Evolutionary conservation across 1,140 invertebrate genomes (phyloP).

Genomic region (Harlomillsia oculata): DNA sequence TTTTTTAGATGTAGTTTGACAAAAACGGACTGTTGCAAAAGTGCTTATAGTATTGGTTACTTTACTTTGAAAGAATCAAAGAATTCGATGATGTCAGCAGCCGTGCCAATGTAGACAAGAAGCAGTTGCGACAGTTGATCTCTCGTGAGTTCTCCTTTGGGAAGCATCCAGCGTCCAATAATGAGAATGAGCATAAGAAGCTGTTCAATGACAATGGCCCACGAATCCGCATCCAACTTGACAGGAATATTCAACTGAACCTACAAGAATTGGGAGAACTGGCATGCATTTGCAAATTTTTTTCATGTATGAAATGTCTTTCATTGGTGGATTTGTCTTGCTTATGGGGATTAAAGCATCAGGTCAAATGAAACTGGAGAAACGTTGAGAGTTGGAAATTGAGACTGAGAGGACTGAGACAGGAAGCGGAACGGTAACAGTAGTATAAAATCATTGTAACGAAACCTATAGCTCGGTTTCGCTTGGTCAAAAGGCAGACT

Average conservation of each 20-base stretch:
- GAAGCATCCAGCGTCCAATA: slow-evolving; percentile 76
- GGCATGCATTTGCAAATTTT: too few species aligned
- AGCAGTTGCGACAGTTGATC: slow-evolving; percentile 86
- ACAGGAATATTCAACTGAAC: slow-evolving; percentile 34
- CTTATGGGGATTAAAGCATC: too few species aligned
- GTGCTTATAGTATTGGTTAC: not conserved
- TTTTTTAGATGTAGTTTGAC: too few species aligned
- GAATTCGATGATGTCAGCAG: slow-evolving; percentile 91
- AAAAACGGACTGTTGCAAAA: not conserved
- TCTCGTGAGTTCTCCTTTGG: slow-evolving; percentile 76
- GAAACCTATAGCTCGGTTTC: too few species aligned
- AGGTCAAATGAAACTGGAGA: too few species aligned
- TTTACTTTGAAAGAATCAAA: slow-evolving; percentile 78
- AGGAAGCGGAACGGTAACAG: not conserved
- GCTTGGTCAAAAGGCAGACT: too few species aligned
- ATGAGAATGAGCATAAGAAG: slow-evolving; percentile 79
- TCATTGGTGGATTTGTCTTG: too few species aligned
- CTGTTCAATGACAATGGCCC: slow-evolving; percentile 79
- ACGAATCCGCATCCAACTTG: slow-evolving; percentile 52
- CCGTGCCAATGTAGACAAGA: slow-evolving; percentile 64
- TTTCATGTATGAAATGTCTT: too few species aligned
- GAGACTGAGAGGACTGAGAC: not conserved
- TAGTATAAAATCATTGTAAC: too few species aligned
- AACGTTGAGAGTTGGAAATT: too few species aligned
- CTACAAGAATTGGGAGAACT: slow-evolving; percentile 9